These are phyloP conservation scores for Salarias fasciatus DNA, from an alignment of 2,797 vertebrate species.

Conservation along the genomic window DNA sequence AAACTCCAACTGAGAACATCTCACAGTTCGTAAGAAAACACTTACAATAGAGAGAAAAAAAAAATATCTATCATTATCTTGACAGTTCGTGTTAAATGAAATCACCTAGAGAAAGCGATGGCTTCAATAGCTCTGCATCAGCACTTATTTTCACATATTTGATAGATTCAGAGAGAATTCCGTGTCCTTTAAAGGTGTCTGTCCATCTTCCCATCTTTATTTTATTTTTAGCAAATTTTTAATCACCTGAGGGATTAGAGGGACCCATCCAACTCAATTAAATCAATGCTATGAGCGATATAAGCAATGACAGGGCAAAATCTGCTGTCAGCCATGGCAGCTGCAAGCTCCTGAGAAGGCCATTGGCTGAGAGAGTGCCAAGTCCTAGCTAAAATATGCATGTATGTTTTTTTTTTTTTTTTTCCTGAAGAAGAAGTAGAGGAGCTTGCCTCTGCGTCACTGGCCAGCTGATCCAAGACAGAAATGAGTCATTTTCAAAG, in stretches of 20 bases:
- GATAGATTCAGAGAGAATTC: conserved; percentile 30
- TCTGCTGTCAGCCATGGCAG: conserved; percentile 28
- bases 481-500: no score
- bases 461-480: no score
- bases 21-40: no score
- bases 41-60: not conserved
- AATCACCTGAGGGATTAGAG: conserved; percentile 57
- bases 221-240: conserved; percentile 34
- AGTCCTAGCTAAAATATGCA: no score
- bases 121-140: conserved; percentile 17
- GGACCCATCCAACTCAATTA: conserved; percentile 62
- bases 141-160: conserved; percentile 15
- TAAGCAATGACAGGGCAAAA: conserved; percentile 66
- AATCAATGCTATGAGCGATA: conserved; percentile 60
- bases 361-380: no score
- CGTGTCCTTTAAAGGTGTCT: conserved; percentile 30
- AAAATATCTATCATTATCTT: not conserved
- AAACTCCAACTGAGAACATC: no score
- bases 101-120: not conserved
- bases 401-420: no score
- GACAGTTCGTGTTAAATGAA: conserved; percentile 17
- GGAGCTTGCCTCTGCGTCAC: no score
- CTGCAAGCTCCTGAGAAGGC: conserved; percentile 28
- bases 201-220: conserved; percentile 5
- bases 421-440: no score